These are phyloP conservation scores for Smutsia temminckii DNA, from an alignment of 2,797 vertebrate species.

Conservation along the genomic window DNA sequence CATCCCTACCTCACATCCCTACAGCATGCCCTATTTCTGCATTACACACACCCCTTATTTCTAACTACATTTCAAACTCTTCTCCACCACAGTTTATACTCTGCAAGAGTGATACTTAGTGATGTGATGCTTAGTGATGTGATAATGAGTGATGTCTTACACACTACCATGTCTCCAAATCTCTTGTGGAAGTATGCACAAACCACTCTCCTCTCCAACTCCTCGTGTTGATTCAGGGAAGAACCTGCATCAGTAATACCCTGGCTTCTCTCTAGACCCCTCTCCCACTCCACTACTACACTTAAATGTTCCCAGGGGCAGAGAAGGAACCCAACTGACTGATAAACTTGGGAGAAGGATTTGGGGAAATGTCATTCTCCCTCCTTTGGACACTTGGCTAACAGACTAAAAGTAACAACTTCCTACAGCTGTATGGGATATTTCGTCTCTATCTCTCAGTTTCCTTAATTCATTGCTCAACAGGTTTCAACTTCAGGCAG, in stretches of 20 bases:
- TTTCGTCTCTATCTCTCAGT: neutral
- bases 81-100: neutral
- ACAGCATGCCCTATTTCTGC: neutral
- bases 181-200: neutral
- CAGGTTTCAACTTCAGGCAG: neutral
- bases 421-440: neutral
- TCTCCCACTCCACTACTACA: neutral
- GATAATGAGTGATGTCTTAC: neutral
- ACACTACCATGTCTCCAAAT: neutral
- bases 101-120: neutral
- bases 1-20: neutral
- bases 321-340: neutral
- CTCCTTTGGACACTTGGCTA: neutral
- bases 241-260: neutral
- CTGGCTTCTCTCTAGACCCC: neutral
- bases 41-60: neutral
- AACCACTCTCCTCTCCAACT: fast-evolving
- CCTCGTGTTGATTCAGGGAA: fast-evolving
- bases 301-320: neutral
- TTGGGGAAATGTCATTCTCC: neutral
- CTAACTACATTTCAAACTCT: neutral
- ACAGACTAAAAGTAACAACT: neutral
- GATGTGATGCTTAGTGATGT: too few species aligned
- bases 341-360: neutral
- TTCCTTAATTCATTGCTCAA: neutral